These are phyloP conservation scores for Xenopus borealis DNA, from an alignment of 2,113 vertebrate species.

Conservation along the genomic window DNA sequence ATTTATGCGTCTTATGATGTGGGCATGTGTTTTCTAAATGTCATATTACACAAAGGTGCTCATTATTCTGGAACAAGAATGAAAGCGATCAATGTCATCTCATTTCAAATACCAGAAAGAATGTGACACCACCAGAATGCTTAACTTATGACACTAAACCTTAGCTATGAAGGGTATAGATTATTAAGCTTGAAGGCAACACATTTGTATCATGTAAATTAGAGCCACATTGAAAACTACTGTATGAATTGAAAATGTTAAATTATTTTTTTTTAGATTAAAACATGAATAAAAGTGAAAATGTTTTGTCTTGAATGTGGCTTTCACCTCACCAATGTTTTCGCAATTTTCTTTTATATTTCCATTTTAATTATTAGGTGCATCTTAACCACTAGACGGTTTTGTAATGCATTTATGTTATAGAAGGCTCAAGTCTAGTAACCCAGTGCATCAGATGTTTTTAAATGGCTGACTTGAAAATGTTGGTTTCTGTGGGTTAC, in stretches of 20 bases:
- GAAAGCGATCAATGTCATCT: slow-evolving; percentile 10
- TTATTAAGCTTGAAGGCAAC: not conserved
- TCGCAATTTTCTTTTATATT: too few species aligned
- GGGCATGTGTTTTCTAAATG: slow-evolving; percentile 9
- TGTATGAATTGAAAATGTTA: not conserved
- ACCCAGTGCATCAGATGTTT: too few species aligned
- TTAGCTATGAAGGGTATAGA: not conserved
- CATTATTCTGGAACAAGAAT: slow-evolving; percentile 1
- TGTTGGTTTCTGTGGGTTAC: too few species aligned
- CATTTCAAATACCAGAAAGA: slow-evolving; percentile 4
- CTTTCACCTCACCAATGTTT: too few species aligned
- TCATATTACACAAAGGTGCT: slow-evolving; percentile 9
- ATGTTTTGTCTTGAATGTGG: too few species aligned
- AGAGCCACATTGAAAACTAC: not conserved
- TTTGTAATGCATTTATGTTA: too few species aligned
- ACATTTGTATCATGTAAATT: not conserved
- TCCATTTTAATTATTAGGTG: too few species aligned
- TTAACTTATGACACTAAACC: not conserved
- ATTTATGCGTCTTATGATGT: slow-evolving; percentile 10
- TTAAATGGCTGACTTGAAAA: too few species aligned
- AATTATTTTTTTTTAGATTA: too few species aligned
- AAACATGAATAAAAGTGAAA: too few species aligned
- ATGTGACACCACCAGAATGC: not conserved
- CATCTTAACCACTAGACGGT: too few species aligned
- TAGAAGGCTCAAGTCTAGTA: too few species aligned